Percentiles rank a stretch among this genome's conserved stretches.
phyloP scores from a whole-genome alignment of 2,888 invertebrate genomes.

The Pseudococcus jackbeardsleyi region DNA sequence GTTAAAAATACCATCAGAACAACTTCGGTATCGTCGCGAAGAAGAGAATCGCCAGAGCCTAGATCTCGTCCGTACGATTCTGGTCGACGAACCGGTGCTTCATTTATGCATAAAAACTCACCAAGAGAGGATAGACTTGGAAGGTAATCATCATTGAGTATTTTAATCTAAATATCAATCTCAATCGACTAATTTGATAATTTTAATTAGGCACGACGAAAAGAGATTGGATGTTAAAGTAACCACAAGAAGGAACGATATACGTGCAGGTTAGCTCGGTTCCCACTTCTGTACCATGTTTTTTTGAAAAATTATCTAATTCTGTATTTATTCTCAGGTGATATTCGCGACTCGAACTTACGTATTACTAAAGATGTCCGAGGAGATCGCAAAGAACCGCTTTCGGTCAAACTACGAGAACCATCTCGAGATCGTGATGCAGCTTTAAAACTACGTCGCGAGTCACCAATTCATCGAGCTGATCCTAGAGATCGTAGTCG shows the following conservation, averaged over 20 bases:
- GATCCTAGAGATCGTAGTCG: slow-evolving; percentile 42
- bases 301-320: not conserved
- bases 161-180: not conserved
- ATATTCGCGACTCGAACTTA: slow-evolving; percentile 33
- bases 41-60: slow-evolving; percentile 55
- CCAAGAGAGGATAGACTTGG: slow-evolving; percentile 58
- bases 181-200: not conserved
- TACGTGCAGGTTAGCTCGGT: slow-evolving; percentile 21
- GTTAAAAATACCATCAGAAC: not conserved
- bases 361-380: slow-evolving; percentile 41
- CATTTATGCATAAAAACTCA: slow-evolving; percentile 44
- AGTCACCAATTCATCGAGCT: not conserved
- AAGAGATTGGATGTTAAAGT: slow-evolving; percentile 50
- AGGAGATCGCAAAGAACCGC: slow-evolving; percentile 58
- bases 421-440: slow-evolving; percentile 22
- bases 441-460: slow-evolving; percentile 40
- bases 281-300: not conserved
- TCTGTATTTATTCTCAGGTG: not conserved
- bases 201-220: slow-evolving; percentile 46
- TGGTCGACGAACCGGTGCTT: slow-evolving; percentile 21
- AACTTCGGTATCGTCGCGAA: slow-evolving; percentile 6
- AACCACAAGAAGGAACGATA: slow-evolving; percentile 49
- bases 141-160: slow-evolving; percentile 37
- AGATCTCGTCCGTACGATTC: slow-evolving; percentile 16
- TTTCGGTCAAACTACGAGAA: not conserved